Percentiles rank a stretch among this genome's conserved stretches.
Evolutionary conservation across 1,140 invertebrate species (phyloP).

Genomic region (Drosophila equinoxialis): DNA sequence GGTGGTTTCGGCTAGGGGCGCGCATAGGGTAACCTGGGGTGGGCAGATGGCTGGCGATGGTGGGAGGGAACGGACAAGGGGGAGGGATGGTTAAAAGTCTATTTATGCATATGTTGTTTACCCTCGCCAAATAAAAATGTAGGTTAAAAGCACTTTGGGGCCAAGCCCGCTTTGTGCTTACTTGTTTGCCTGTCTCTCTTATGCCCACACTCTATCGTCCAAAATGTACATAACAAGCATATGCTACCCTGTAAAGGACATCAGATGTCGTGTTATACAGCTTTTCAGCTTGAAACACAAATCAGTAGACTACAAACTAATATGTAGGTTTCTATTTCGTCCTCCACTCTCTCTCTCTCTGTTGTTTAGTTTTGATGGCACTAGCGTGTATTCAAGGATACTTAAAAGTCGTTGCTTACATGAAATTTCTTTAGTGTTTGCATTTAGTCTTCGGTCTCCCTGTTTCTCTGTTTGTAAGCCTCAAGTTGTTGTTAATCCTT

Average conservation of each 20-base stretch:
- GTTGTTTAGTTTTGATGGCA: neutral
- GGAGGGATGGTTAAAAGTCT: conserved; percentile 46
- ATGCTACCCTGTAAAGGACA: conserved; percentile 3
- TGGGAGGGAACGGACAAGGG: neutral
- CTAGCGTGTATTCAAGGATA: neutral
- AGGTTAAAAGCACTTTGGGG: conserved; percentile 80
- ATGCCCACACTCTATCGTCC: neutral
- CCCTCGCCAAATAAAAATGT: conserved; percentile 57
- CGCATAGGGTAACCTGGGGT: neutral
- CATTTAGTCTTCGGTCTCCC: conserved; percentile 72
- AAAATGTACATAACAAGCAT: conserved; percentile 1
- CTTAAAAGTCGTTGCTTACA: neutral
- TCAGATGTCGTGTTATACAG: too few relatives aligned
- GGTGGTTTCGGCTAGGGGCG: conserved; percentile 33
- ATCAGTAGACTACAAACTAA: too few relatives aligned
- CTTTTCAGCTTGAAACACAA: too few relatives aligned
- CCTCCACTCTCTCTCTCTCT: too few relatives aligned
- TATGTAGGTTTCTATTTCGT: neutral
- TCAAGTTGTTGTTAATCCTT: conserved; percentile 79
- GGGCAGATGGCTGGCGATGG: neutral
- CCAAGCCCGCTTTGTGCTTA: conserved; percentile 34
- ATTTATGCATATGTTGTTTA: conserved; percentile 55
- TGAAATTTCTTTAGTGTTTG: conserved; percentile 46
- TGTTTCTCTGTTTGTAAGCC: conserved; percentile 67
- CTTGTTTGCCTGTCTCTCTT: conserved; percentile 25